phyloP scores from a whole-genome alignment of 2,113 vertebrate species.

The Regulus satrapa region DNA sequence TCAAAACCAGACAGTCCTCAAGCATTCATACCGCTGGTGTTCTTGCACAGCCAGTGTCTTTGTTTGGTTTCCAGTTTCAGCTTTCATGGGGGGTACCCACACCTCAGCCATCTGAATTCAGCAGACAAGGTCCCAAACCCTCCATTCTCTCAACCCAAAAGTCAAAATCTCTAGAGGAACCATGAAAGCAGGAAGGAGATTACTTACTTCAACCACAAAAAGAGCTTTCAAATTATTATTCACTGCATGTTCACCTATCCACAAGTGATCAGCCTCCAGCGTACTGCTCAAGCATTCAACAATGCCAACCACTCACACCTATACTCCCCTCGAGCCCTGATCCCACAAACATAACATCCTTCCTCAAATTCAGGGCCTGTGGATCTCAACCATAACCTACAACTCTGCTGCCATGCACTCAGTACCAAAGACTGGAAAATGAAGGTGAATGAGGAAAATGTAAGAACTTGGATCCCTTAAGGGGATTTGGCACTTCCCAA shows the following conservation, averaged over 20 bases:
- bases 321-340: not conserved
- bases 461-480: not conserved
- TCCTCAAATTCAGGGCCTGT: not conserved
- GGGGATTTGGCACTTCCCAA: not conserved
- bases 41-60: not conserved
- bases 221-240: not conserved
- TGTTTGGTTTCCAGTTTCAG: not conserved
- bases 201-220: not conserved
- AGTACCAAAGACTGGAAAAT: not conserved
- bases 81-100: not conserved
- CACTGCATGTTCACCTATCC: not conserved
- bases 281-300: not conserved
- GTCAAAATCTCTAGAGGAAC: not conserved
- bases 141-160: not conserved
- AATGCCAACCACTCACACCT: not conserved
- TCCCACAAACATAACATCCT: fast-evolving
- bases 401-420: not conserved
- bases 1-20: not conserved
- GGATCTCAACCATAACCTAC: not conserved
- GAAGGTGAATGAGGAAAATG: not conserved
- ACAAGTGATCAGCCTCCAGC: not conserved
- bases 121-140: not conserved
- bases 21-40: not conserved
- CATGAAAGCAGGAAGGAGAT: not conserved
- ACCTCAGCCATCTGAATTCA: not conserved